Conservation (phyloP, 2,797 vertebrate species). For the Epinephelus awoara region DNA sequence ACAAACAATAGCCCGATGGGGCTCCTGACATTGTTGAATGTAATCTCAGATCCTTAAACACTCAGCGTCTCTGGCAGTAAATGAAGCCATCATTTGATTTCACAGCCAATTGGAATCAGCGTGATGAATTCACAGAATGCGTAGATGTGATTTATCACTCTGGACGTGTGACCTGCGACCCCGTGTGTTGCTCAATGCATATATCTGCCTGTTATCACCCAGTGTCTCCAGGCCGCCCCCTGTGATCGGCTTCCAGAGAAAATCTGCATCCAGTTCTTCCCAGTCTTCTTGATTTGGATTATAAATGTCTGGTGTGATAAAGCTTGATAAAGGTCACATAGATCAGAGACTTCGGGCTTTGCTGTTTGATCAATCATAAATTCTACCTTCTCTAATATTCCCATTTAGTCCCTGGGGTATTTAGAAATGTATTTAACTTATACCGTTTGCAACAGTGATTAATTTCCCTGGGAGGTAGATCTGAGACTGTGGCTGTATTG, state of each 20-base stretch:
- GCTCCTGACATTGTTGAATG: conserved; percentile 52
- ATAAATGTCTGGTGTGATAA: conserved; percentile 61
- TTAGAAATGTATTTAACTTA: conserved; percentile 73
- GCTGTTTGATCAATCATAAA: conserved; percentile 68
- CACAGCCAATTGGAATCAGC: conserved; percentile 34
- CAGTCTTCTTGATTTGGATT: conserved; percentile 44
- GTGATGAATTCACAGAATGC: conserved; percentile 47
- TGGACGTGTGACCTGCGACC: conserved; percentile 52
- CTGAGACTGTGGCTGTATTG: conserved; percentile 37
- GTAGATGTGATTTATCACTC: conserved; percentile 52
- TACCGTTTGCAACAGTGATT: conserved; percentile 71
- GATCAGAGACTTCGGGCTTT: conserved; percentile 55
- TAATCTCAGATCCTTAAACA: conserved; percentile 65
- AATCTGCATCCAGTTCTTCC: conserved; percentile 11
- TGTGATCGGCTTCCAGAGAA: conserved; percentile 34
- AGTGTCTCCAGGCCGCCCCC: conserved; percentile 20
- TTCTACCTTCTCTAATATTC: conserved; percentile 59
- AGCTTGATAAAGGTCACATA: conserved; percentile 61
- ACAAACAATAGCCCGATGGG: conserved; percentile 51
- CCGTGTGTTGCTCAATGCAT: conserved; percentile 37
- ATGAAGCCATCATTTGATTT: conserved; percentile 57
- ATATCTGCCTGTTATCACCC: conserved; percentile 50
- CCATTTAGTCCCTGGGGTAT: conserved; percentile 59
- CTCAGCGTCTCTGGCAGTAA: conserved; percentile 54
- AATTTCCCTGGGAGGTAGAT: conserved; percentile 68